Evolutionary conservation across 2,888 invertebrate species (phyloP).

Genomic region (Drosophila prostipennis): DNA sequence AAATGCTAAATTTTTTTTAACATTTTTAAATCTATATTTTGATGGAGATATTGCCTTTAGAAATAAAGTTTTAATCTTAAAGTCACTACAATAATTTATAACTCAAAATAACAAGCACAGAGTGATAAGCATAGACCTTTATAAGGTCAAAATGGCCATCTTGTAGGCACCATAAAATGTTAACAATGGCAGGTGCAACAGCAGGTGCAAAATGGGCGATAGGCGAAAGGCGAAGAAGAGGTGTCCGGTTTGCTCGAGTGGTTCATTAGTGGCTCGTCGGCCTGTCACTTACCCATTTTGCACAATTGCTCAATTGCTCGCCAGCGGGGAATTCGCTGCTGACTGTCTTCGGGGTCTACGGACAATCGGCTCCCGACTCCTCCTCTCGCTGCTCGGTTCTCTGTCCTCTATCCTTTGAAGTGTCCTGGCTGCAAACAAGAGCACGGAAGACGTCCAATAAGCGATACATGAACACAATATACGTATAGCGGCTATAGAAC

Average conservation of each 20-base stretch:
- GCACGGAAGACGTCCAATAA: slow-evolving; percentile 30
- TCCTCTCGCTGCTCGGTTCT: neutral
- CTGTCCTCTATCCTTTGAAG: neutral
- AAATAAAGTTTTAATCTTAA: too few relatives aligned
- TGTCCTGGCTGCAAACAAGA: slow-evolving; percentile 38
- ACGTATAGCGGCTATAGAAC: neutral
- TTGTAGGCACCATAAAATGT: neutral
- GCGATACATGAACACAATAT: neutral
- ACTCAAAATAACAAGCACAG: too few relatives aligned
- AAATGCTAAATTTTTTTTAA: too few relatives aligned
- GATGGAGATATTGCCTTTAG: too few relatives aligned
- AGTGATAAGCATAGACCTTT: too few relatives aligned
- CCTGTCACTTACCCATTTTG: slow-evolving; percentile 66
- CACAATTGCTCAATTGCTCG: slow-evolving; percentile 61
- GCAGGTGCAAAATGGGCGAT: neutral
- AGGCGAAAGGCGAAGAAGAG: neutral
- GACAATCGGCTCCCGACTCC: neutral
- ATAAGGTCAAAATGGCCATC: neutral
- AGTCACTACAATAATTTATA: too few relatives aligned
- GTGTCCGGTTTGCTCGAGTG: slow-evolving; percentile 7
- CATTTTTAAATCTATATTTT: too few relatives aligned
- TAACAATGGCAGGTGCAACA: neutral
- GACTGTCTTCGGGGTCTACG: slow-evolving; percentile 42
- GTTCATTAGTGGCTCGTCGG: slow-evolving; percentile 11
- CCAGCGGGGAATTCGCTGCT: slow-evolving; percentile 59